phyloP scores from a whole-genome alignment of 37 sponge, comb jelly and placozoan species.

The Halichondria panicea region DNA sequence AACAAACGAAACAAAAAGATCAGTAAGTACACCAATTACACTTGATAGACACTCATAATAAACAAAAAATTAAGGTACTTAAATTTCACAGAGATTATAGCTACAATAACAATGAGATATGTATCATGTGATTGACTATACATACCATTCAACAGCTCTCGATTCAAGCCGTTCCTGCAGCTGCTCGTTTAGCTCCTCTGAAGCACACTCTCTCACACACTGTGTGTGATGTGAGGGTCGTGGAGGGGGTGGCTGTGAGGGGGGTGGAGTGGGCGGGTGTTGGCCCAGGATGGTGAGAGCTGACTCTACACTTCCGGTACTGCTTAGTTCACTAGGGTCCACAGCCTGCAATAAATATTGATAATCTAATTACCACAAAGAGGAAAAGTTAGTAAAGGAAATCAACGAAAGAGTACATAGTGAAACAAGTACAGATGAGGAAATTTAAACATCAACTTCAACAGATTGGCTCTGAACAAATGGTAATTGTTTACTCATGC shows the following conservation, averaged over 20 bases:
- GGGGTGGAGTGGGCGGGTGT: not conserved
- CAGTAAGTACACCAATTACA: no score
- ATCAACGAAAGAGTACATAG: not conserved
- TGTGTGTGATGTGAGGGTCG: slow-evolving; percentile 2
- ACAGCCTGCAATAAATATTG: no score
- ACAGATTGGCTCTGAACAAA: no score
- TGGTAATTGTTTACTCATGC: no score
- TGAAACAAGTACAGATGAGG: not conserved
- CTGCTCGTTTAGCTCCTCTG: slow-evolving; percentile 20
- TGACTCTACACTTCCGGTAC: not conserved
- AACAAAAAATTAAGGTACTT: no score
- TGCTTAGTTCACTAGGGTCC: no score
- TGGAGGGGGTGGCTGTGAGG: not conserved
- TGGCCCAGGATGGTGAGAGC: not conserved
- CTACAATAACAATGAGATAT: no score
- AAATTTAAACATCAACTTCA: not conserved
- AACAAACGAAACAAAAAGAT: no score
- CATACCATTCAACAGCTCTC: slow-evolving; percentile 16
- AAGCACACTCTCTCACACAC: not conserved
- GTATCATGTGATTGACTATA: slow-evolving; percentile 1
- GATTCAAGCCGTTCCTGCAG: slow-evolving; percentile 5
- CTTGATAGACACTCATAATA: no score
- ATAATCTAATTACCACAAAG: not conserved
- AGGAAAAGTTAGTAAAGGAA: not conserved
- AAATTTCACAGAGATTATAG: no score